Evolutionary conservation across 2,888 invertebrate species (phyloP), one percentile per base, ranked within the genome.

Genomic region (Diarsia mendica): DNA sequence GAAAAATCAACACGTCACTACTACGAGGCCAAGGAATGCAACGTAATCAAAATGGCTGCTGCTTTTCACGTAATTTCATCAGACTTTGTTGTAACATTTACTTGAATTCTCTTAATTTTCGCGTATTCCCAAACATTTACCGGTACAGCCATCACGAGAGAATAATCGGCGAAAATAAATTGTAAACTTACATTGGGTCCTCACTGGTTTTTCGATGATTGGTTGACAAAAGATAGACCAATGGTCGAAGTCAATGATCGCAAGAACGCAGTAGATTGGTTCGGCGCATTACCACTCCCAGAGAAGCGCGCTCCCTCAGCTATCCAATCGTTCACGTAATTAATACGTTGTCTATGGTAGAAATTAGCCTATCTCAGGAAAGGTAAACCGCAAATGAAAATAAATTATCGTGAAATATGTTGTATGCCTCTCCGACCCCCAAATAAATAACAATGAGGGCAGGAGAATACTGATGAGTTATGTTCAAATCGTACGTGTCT

Each of bases 141-240:
- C 91, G 89, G 88, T 83, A 88, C 89, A 87, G 86, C 89, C 92
- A 92, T 93, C 89, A 76, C 87, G 85, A 90, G 86, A 87, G 87
- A 91, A 92, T 93, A 93, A 91, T 95, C 90, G 91, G 89, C 89
- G 93, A 94, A 94, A 92, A 91, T 91, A 90, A 93, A 93, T 93
- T 93, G 94, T 92, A 92, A 94, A 96, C 96, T 96, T 96, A 96
- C 96, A 95, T 95, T 94, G 94, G 93, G 91, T 94, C 92, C 94
- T 96, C 93, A 94, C 97, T 97, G 97, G 97, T 98, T 97, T 98
- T 97, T 97, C 98, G 97, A 98, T 98, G 98, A 98, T 98, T 98
- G 98, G 98, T 98, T 98, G 98, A 97, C 97, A 97, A 97, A 97
- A 97, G 97, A 97, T 98, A 98, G 97, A 97, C 98, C 98, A 98